These are phyloP conservation scores for Psilanteris sp. DNA, from an alignment of 1,140 invertebrate genomes.

Conservation along the genomic window DNA sequence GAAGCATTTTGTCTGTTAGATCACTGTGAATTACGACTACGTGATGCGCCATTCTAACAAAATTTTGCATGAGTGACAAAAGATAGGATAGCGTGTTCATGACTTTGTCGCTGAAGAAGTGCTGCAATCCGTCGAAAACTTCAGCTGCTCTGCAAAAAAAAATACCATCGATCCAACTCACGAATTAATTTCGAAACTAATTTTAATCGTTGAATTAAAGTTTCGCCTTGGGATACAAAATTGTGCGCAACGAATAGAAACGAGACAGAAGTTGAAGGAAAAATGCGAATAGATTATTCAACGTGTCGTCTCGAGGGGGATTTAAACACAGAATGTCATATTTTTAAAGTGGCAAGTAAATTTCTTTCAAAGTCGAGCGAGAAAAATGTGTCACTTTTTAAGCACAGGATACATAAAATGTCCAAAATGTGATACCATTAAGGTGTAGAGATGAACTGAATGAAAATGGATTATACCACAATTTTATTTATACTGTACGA, in stretches of 20 bases:
- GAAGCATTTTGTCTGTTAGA: slow-evolving; percentile 59
- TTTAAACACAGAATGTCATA: slow-evolving; percentile 20
- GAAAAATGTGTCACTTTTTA: slow-evolving; percentile 25
- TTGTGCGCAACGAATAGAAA: slow-evolving; percentile 3
- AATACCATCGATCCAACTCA: not conserved
- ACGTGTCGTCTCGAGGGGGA: slow-evolving; percentile 12
- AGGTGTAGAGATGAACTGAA: too few species aligned
- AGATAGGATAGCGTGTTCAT: slow-evolving; percentile 67
- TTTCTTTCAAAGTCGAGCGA: slow-evolving; percentile 11
- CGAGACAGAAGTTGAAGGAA: not conserved
- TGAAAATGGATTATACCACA: too few species aligned
- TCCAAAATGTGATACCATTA: not conserved
- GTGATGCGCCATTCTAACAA: slow-evolving; percentile 69
- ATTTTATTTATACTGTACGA: too few species aligned
- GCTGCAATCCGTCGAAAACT: slow-evolving; percentile 63
- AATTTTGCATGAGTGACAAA: slow-evolving; percentile 65
- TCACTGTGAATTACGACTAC: slow-evolving; percentile 69
- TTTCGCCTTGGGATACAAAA: slow-evolving; percentile 9
- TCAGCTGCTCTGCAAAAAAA: slow-evolving; percentile 61
- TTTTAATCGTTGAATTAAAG: slow-evolving; percentile 26
- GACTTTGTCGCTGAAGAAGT: slow-evolving; percentile 65
- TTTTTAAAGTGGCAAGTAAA: slow-evolving; percentile 36
- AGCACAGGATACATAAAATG: slow-evolving; percentile 14
- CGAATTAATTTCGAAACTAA: slow-evolving; percentile 4
- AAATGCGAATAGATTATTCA: slow-evolving; percentile 36